Conservation (phyloP, 2,113 vertebrate genomes). For the Orycteropus afer region DNA sequence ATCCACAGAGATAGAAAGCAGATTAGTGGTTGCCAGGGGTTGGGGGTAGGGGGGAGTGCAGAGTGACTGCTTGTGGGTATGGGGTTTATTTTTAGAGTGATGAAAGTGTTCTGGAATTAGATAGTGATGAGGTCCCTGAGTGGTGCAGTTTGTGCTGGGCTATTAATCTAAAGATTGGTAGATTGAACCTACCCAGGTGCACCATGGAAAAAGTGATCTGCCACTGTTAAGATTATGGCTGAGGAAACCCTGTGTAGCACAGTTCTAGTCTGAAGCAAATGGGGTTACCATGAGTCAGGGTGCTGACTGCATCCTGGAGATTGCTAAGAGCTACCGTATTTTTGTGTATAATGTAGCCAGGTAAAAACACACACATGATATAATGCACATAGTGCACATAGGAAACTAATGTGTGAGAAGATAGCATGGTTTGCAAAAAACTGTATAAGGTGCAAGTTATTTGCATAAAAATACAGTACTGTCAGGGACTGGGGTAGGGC, state of each 20-base stretch:
- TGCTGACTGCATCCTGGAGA: not conserved
- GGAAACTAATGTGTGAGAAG: too few relatives aligned
- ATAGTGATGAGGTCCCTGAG: not conserved
- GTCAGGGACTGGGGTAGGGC: too few relatives aligned
- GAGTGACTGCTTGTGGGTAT: not conserved
- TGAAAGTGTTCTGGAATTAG: not conserved
- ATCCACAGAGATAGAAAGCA: not conserved
- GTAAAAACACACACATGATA: too few relatives aligned
- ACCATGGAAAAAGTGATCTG: not conserved
- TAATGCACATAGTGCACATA: too few relatives aligned
- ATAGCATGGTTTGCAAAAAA: too few relatives aligned
- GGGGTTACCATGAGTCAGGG: not conserved
- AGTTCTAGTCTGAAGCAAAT: not conserved
- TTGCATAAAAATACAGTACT: too few relatives aligned
- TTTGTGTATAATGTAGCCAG: too few relatives aligned
- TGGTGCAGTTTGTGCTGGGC: not conserved
- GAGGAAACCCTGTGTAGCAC: not conserved
- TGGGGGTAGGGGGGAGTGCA: not conserved
- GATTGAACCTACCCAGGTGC: not conserved
- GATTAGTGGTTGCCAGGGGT: not conserved
- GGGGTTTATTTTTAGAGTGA: not conserved
- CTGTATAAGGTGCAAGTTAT: too few relatives aligned
- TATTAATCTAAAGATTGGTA: not conserved
- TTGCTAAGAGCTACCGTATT: not conserved
- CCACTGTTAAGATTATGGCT: not conserved